Evolutionary conservation across 1,140 invertebrate species (phyloP).

Genomic region (Nasonia longicornis): DNA sequence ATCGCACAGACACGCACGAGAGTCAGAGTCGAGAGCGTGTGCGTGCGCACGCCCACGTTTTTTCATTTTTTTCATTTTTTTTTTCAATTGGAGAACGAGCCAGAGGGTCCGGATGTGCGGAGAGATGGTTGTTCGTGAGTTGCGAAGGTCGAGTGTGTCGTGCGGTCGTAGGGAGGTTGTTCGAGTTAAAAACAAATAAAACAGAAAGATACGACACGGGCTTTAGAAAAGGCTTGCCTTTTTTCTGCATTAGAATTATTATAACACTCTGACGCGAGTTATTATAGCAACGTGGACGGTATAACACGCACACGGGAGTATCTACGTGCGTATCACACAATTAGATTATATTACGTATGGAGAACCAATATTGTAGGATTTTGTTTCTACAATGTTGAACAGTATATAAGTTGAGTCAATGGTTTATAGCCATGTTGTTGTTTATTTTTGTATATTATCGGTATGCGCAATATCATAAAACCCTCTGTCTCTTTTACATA

Average conservation of each 20-base stretch:
- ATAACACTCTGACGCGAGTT: background rate
- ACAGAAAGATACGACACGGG: conserved; percentile 28
- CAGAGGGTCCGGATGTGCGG: conserved; percentile 10
- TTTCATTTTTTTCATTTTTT: background rate
- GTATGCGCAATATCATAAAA: no score
- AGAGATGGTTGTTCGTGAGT: conserved; percentile 10
- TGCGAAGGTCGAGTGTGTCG: conserved; percentile 12
- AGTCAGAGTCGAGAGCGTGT: background rate
- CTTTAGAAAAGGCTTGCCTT: background rate
- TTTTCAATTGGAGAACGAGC: background rate
- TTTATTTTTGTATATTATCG: no score
- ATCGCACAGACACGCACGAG: background rate
- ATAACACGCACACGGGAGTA: conserved; percentile 1
- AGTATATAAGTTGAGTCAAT: no score
- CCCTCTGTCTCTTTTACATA: no score
- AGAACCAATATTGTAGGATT: background rate
- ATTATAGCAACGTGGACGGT: background rate
- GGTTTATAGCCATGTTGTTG: no score
- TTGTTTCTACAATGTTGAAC: no score
- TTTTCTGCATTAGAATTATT: background rate
- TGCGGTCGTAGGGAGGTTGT: conserved; percentile 4
- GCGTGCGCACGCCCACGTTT: conserved; percentile 8
- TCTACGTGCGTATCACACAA: background rate
- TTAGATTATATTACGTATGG: background rate
- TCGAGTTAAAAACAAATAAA: conserved; percentile 25